phyloP scores from a whole-genome alignment of 2,113 vertebrate genomes.

The Catharus bicknelli region DNA sequence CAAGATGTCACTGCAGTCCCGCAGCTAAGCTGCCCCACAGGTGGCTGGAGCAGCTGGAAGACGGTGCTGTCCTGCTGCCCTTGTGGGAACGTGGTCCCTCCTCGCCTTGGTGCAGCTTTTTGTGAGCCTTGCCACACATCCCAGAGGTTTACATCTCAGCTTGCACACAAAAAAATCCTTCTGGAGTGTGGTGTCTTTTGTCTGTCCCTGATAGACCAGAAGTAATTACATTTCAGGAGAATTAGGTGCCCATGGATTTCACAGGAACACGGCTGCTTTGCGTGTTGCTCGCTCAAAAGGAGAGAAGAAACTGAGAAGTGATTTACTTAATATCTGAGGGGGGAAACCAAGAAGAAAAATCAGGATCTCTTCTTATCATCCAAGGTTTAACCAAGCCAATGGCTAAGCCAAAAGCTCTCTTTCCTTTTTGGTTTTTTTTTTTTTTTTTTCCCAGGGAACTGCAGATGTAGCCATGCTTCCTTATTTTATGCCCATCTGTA shows the following conservation, averaged over 20 bases:
- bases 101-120: background rate
- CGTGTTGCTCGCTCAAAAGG: background rate
- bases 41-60: background rate
- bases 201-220: background rate
- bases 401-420: background rate
- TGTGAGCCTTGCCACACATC: background rate
- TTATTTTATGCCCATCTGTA: background rate
- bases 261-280: background rate
- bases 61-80: background rate
- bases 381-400: background rate
- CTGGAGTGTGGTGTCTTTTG: background rate
- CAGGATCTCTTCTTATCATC: background rate
- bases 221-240: background rate
- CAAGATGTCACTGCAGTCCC: background rate
- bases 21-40: background rate
- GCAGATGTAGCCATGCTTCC: background rate
- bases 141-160: background rate
- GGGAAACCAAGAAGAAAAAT: background rate
- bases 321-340: background rate
- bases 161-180: background rate
- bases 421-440: too few species aligned
- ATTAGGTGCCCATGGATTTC: background rate
- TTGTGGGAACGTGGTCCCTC: fast-evolving
- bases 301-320: background rate
- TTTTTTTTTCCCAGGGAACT: background rate